Evolutionary conservation across 2,113 vertebrate genomes (phyloP), one percentile per base, ranked within the genome.

Genomic region (Prunella himalayana): DNA sequence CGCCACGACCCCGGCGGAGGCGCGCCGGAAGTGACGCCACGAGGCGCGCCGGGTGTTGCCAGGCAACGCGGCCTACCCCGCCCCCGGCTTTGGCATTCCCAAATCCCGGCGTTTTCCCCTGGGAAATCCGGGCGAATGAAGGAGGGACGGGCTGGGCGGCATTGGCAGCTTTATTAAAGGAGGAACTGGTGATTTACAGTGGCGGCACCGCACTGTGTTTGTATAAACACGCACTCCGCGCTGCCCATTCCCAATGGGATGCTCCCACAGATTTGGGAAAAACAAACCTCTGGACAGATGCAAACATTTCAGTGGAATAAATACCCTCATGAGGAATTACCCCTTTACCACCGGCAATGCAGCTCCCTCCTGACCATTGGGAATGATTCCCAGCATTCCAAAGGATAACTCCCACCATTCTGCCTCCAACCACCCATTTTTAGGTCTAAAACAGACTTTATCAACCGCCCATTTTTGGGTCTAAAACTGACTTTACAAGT

Each of bases 11-110:
- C 49, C 35, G 27, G 24, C 28, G 2, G 7, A 7, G 71, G 44
- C 45, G 72, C 63, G 1, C 39, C 4, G 45, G 85, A 72, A 72
- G 31, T 42, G 42, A 22, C 66, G 35, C 3, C 9, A 13, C 9
- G 0, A 0, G 0, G 0, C 13, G 17, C 35, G 1, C 11, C 3
- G 2, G 1, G 4, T 2, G 66, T 42, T 41, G 57, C 85, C 15
- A 17, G 11, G 85, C 66, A 80, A 80, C 42, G 50, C n/a, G 23
- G n/a, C n/a, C 5, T 28, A 3, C 5, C 10, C 17, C 22, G 4
- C 1, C 16, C 23, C 9, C 10, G 10, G 14, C 13, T 30, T 16
- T 3, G 13, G 16, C 30, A 5, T 27, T 57, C 35, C 66, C 76
- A 10, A 50, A 50, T 11, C 31, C 66, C 21, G 21, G 42, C 50